Evolutionary conservation across 2,113 vertebrate genomes (phyloP).

Genomic region (Solenodon paradoxus): DNA sequence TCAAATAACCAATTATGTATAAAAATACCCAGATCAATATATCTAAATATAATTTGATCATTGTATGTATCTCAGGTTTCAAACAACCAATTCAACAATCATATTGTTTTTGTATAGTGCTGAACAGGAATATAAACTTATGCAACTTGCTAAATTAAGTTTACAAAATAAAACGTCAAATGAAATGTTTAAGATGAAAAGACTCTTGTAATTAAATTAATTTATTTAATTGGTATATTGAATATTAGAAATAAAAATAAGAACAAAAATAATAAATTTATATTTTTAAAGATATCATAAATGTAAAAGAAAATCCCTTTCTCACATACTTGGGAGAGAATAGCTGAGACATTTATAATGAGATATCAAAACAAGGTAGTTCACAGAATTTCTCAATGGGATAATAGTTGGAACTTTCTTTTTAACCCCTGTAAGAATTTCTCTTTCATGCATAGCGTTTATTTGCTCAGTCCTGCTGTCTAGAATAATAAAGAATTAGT

Average conservation of each 20-base stretch:
- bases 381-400: not conserved
- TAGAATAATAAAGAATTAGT: constrained; percentile 9
- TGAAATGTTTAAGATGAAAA: not conserved
- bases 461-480: not conserved
- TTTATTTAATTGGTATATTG: not conserved
- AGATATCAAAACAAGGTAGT: not conserved
- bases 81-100: not conserved
- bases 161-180: not conserved
- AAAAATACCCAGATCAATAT: not conserved
- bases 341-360: not conserved
- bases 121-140: not conserved
- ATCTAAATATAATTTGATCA: not conserved
- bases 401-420: not conserved
- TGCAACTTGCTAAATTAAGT: not conserved
- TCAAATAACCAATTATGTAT: not conserved
- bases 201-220: not conserved
- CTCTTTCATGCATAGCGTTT: not conserved
- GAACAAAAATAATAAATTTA: not conserved
- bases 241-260: not conserved
- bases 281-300: not conserved
- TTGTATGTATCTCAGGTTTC: not conserved
- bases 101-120: not conserved
- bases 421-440: not conserved
- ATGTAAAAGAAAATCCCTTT: not conserved
- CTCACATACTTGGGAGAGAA: not conserved